Percentiles rank a stretch among this genome's conserved stretches.
Conservation (phyloP, 92 coral and sea anemone species). For the Isaurus tuberculatus region DNA sequence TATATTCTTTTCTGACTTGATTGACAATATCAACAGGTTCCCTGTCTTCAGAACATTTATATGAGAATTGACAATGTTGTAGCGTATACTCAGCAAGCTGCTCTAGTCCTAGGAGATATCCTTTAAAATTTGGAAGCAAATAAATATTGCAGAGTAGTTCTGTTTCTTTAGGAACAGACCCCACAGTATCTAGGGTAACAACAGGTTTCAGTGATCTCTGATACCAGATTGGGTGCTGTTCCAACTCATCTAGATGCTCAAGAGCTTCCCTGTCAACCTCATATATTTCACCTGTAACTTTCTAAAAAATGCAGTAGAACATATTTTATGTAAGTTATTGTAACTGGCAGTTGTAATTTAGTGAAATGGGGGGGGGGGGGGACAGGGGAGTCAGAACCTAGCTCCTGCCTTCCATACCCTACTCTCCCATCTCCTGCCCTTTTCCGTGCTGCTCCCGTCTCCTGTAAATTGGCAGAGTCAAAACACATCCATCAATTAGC, state of each 20-base stretch:
- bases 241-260: slow-evolving; percentile 6
- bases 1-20: neutral
- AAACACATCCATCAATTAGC: no score
- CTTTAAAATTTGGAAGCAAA: slow-evolving; percentile 28
- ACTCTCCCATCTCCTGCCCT: no score
- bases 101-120: slow-evolving; percentile 5
- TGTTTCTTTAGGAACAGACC: slow-evolving; percentile 5
- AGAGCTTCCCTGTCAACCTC: slow-evolving; percentile 37
- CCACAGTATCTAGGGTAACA: slow-evolving; percentile 1
- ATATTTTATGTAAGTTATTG: no score
- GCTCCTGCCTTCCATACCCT: no score
- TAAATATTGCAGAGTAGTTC: slow-evolving; percentile 28
- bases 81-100: slow-evolving; percentile 32
- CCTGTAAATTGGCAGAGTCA: no score
- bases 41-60: neutral
- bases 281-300: slow-evolving; percentile 36
- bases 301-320: no score
- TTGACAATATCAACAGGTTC: neutral
- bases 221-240: slow-evolving; percentile 34
- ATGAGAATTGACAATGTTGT: neutral
- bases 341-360: no score
- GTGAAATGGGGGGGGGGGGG: no score
- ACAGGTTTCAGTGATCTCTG: slow-evolving; percentile 1
- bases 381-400: no score
- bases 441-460: no score